Percentiles rank a stretch among this genome's conserved stretches.
Conservation (phyloP, 2,888 invertebrate species). For the Nomada ruficornis region DNA sequence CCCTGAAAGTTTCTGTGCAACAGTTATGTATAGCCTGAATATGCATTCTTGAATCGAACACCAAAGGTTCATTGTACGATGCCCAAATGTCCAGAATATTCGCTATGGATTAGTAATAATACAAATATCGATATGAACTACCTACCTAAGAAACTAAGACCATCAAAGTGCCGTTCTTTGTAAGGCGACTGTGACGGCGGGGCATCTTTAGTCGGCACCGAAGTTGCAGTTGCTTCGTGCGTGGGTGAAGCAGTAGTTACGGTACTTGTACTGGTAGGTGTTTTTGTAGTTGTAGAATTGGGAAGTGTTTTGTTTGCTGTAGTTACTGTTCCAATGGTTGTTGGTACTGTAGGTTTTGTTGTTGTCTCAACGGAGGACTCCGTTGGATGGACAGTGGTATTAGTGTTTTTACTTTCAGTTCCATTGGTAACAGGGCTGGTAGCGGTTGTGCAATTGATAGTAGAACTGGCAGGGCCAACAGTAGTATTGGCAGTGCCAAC, state of each 20-base stretch:
- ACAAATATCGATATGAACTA: not conserved
- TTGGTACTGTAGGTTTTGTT: not conserved
- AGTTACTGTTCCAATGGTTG: slow-evolving; percentile 39
- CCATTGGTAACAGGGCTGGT: slow-evolving; percentile 14
- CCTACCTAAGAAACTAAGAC: slow-evolving; percentile 88
- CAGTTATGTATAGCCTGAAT: too few relatives aligned
- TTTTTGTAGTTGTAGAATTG: slow-evolving; percentile 22
- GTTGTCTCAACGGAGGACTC: slow-evolving; percentile 25
- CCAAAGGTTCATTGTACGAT: too few relatives aligned
- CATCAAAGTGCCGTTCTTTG: slow-evolving; percentile 87
- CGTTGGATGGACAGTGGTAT: slow-evolving; percentile 19
- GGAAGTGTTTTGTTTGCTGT: slow-evolving; percentile 37
- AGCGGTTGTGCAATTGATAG: slow-evolving; percentile 37
- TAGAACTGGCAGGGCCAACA: not conserved
- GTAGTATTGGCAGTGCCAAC: slow-evolving; percentile 54
- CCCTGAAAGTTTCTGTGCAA: too few relatives aligned
- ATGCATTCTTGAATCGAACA: too few relatives aligned
- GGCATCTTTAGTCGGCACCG: slow-evolving; percentile 74
- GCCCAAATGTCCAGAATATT: not conserved
- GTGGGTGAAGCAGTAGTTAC: slow-evolving; percentile 11
- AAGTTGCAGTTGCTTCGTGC: slow-evolving; percentile 39
- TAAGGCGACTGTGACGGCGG: slow-evolving; percentile 75
- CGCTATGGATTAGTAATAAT: not conserved
- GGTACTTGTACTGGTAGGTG: not conserved
- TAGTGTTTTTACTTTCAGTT: slow-evolving; percentile 14